These are phyloP conservation scores for Onchidella celtica DNA, from an alignment of 2,888 invertebrate genomes.

Conservation along the genomic window DNA sequence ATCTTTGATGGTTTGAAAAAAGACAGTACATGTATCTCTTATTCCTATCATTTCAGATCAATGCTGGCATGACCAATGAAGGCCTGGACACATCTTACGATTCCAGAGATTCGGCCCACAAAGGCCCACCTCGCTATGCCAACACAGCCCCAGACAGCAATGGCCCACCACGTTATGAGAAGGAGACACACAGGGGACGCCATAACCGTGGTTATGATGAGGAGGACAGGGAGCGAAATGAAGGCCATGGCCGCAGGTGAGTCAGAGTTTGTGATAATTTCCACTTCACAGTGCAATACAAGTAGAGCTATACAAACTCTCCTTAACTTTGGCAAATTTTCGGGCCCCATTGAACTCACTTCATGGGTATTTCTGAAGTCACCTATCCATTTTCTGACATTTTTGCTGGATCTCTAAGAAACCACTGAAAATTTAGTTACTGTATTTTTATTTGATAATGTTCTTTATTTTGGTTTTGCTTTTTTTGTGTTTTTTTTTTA, in stretches of 20 bases:
- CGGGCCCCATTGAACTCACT: background rate
- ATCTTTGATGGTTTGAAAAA: no score
- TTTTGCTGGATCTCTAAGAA: no score
- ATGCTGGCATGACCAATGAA: constrained; percentile 1
- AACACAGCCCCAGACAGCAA: background rate
- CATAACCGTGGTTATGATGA: background rate
- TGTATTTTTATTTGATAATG: no score
- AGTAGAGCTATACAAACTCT: no score
- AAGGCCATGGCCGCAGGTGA: background rate
- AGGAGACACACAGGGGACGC: constrained; percentile 4
- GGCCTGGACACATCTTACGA: constrained; percentile 29
- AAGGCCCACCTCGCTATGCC: constrained; percentile 8
- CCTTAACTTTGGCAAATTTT: background rate
- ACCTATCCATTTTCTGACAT: no score
- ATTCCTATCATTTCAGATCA: background rate
- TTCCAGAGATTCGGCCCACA: constrained; percentile 14
- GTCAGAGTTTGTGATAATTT: background rate
- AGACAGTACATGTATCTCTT: no score
- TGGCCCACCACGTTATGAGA: constrained; percentile 10
- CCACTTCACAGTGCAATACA: no score
- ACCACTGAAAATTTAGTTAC: no score
- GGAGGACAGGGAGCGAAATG: constrained; percentile 18
- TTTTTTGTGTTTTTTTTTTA: background rate
- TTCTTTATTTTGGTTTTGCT: no score
- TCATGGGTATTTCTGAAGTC: background rate